Percentiles rank a stretch among this genome's conserved stretches.
Evolutionary conservation across 2,888 invertebrate species (phyloP).

Genomic region (Drosophila mettleri): DNA sequence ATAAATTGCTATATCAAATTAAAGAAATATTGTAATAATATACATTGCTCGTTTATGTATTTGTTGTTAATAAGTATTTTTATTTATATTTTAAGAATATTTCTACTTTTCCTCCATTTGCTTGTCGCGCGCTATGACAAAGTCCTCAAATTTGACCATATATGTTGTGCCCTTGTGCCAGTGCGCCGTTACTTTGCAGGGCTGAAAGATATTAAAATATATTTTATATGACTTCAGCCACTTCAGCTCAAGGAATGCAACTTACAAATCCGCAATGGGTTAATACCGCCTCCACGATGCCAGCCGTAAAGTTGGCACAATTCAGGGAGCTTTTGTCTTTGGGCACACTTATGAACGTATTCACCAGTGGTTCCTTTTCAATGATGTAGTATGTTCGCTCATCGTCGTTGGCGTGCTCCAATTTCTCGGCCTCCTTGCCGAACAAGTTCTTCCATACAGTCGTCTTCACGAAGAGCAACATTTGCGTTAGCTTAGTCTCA

Average conservation of each 20-base stretch:
- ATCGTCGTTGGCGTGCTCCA: constrained; percentile 99
- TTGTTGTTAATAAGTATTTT: constrained; percentile 4
- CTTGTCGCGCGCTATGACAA: constrained; percentile 95
- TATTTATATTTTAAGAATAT: constrained; percentile 13
- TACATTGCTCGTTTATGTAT: constrained; percentile 21
- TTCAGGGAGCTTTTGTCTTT: constrained; percentile 98
- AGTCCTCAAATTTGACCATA: constrained; percentile 98
- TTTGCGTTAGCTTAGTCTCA: constrained; percentile 97
- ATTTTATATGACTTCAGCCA: neutral
- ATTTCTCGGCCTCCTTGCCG: constrained; percentile 98
- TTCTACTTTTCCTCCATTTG: constrained; percentile 92
- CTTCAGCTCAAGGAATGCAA: constrained; percentile 61
- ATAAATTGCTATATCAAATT: constrained; percentile 48
- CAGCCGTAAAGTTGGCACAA: constrained; percentile 99
- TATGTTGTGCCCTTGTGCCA: constrained; percentile 99
- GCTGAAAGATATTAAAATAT: constrained; percentile 86
- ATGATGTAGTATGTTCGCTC: constrained; percentile 99
- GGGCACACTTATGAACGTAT: constrained; percentile 98
- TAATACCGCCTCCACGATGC: constrained; percentile 98
- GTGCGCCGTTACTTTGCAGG: constrained; percentile 98
- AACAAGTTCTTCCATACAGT: constrained; percentile 99
- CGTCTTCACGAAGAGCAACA: constrained; percentile 97
- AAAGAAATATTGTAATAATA: constrained; percentile 48
- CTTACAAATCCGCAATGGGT: constrained; percentile 98
- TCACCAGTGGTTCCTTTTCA: constrained; percentile 98